phyloP scores from a whole-genome alignment of 2,888 invertebrate species.

The Norana najaformis region DNA sequence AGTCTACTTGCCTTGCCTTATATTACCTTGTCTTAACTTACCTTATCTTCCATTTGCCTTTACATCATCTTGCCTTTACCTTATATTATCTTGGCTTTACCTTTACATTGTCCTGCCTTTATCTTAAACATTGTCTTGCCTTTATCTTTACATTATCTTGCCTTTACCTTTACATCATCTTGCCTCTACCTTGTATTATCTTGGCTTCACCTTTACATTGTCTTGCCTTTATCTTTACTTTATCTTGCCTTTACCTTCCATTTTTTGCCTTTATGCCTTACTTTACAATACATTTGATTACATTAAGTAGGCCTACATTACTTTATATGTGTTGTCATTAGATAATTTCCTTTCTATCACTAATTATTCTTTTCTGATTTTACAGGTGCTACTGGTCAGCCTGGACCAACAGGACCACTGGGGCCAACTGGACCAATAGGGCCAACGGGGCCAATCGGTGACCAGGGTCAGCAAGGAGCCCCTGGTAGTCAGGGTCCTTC shows the following conservation, averaged over 20 bases:
- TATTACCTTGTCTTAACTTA: neutral
- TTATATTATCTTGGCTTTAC: too few relatives aligned
- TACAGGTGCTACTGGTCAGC: conserved; percentile 8
- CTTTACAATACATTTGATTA: neutral
- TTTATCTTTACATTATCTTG: neutral
- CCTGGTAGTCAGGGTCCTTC: conserved; percentile 3
- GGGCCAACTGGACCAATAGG: neutral
- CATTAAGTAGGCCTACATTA: neutral
- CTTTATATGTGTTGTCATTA: too few relatives aligned
- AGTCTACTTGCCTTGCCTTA: neutral
- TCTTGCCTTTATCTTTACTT: neutral
- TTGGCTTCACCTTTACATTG: too few relatives aligned
- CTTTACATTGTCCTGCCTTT: neutral
- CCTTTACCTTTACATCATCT: neutral
- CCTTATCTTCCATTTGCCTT: neutral
- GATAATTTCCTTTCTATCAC: too few relatives aligned
- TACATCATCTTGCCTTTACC: neutral
- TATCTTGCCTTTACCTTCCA: too few relatives aligned
- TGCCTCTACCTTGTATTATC: too few relatives aligned
- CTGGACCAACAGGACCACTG: neutral
- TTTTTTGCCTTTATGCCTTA: too few relatives aligned
- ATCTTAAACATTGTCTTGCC: neutral
- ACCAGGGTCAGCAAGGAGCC: neutral
- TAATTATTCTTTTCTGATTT: neutral
- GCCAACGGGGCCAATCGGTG: neutral